A percentile compares a stretch with the other conserved stretches of the same genome.
Conservation (phyloP, 1,140 invertebrate species). For the Asobara japonica region DNA sequence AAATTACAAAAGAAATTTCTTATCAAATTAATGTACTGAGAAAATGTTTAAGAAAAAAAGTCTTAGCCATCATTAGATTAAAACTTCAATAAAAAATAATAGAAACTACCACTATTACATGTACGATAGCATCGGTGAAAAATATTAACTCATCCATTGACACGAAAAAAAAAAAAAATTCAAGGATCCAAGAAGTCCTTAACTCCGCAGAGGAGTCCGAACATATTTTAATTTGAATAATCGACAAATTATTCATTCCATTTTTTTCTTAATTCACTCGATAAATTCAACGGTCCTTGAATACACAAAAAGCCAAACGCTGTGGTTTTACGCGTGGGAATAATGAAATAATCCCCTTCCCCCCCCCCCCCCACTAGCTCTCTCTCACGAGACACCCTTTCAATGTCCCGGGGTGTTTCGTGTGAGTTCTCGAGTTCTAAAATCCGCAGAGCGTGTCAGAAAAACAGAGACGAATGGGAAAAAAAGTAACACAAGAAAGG, state of each 20-base stretch:
- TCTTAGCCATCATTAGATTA: too few species aligned
- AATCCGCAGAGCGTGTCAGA: background rate
- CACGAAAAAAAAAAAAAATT: too few species aligned
- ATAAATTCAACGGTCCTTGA: background rate
- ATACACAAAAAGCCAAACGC: background rate
- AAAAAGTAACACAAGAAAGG: background rate
- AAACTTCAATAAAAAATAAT: too few species aligned
- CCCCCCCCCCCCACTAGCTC: background rate
- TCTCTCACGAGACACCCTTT: background rate
- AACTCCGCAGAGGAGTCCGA: too few species aligned
- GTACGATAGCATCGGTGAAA: too few species aligned
- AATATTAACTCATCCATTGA: too few species aligned
- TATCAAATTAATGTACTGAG: too few species aligned
- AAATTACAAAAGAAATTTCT: too few species aligned
- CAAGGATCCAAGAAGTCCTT: too few species aligned
- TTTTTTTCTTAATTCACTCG: background rate
- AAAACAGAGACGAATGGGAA: background rate
- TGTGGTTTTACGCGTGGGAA: slow-evolving; percentile 5
- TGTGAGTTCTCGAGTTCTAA: background rate
- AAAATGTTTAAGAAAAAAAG: too few species aligned
- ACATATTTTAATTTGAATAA: too few species aligned
- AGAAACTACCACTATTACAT: too few species aligned
- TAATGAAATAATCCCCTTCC: background rate
- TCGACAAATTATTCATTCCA: background rate
- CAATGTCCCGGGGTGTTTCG: slow-evolving; percentile 5